Conservation (phyloP, 2,888 invertebrate species). For the Disparrhopalites patrizii region DNA sequence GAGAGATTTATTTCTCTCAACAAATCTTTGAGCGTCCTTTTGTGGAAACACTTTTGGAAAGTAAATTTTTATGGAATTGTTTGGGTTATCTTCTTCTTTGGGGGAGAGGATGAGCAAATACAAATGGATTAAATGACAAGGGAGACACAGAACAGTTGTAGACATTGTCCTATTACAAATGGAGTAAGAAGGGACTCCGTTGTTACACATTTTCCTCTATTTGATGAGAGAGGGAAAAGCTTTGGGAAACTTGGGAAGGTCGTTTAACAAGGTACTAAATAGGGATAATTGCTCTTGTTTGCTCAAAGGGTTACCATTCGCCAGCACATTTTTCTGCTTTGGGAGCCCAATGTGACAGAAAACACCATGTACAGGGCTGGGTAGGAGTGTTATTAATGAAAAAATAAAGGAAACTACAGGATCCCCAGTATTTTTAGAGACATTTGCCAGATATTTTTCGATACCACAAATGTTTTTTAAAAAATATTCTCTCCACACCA, state of each 20-base stretch:
- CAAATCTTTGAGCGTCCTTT: no score
- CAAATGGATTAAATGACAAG: constrained; percentile 9
- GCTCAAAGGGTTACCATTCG: constrained; percentile 31
- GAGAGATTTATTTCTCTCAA: no score
- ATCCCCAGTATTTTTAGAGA: constrained; percentile 29
- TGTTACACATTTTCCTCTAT: not conserved
- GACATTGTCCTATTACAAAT: constrained; percentile 19
- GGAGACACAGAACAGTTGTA: constrained; percentile 19
- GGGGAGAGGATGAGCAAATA: no score
- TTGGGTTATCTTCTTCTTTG: no score
- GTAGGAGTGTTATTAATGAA: constrained; percentile 21
- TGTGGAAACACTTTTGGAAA: no score
- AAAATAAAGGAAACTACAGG: no score
- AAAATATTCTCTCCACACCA: no score
- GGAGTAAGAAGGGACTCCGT: constrained; percentile 9
- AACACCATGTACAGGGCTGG: constrained; percentile 10
- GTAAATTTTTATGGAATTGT: no score
- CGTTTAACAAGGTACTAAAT: constrained; percentile 30
- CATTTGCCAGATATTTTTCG: constrained; percentile 29
- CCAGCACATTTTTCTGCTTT: no score
- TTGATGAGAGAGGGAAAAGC: constrained; percentile 2
- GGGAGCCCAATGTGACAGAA: not conserved
- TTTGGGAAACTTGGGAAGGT: constrained; percentile 17
- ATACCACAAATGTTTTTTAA: no score
- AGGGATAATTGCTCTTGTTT: constrained; percentile 36